A percentile compares a stretch with the other conserved stretches of the same genome.
These are phyloP conservation scores for Pogoniulus pusillus DNA, from an alignment of 2,797 vertebrate species.

Conservation along the genomic window DNA sequence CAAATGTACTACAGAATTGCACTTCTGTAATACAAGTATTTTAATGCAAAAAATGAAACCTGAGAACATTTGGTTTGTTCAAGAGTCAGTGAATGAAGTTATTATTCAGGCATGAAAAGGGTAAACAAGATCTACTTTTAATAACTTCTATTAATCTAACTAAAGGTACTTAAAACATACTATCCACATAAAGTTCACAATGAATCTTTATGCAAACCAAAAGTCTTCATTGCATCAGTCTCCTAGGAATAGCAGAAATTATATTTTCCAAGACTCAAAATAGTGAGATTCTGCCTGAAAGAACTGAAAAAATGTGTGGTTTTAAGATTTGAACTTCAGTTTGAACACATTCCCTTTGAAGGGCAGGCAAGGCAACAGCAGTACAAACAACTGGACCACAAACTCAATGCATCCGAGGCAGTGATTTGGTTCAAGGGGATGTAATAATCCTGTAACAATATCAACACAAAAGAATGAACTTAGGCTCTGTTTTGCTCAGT, in stretches of 20 bases:
- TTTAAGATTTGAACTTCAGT: background rate
- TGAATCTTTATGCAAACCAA: background rate
- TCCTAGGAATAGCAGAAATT: background rate
- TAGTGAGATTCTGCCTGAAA: background rate
- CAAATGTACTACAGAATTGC: background rate
- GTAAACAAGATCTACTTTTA: background rate
- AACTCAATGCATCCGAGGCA: background rate
- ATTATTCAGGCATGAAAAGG: background rate
- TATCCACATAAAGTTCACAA: background rate
- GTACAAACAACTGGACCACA: background rate
- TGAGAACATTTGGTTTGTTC: background rate
- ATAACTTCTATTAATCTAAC: background rate
- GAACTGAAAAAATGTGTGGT: fast-evolving
- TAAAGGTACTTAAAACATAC: background rate
- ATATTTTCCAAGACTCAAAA: background rate
- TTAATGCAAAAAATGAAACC: background rate
- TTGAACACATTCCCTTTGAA: background rate
- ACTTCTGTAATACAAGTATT: background rate
- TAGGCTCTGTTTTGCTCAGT: background rate
- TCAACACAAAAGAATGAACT: background rate
- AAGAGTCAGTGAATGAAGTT: background rate
- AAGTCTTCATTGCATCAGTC: background rate
- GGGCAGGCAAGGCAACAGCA: background rate
- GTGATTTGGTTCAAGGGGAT: background rate
- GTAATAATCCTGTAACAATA: background rate